These are phyloP conservation scores for Mythimna loreyi DNA, from an alignment of 2,888 invertebrate genomes.

Conservation along the genomic window DNA sequence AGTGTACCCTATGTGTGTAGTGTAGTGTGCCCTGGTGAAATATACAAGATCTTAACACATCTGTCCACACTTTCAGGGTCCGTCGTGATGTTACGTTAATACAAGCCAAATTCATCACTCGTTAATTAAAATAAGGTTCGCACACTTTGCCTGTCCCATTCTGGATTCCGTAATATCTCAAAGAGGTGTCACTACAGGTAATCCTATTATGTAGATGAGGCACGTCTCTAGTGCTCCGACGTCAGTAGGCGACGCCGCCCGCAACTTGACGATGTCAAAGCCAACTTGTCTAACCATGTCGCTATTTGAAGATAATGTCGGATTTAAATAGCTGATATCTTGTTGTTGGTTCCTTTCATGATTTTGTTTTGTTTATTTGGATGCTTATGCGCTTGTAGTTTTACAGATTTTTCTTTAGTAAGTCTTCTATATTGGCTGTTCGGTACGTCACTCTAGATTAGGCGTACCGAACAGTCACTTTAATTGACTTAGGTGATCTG, in stretches of 20 bases:
- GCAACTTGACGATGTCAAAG: conserved; percentile 58
- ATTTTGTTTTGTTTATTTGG: not conserved
- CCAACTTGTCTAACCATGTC: conserved; percentile 38
- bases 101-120: conserved; percentile 8
- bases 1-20: no score
- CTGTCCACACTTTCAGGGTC: not conserved
- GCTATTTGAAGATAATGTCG: conserved; percentile 35
- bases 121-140: conserved; percentile 41
- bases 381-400: no score
- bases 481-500: no score
- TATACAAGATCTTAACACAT: not conserved
- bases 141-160: conserved; percentile 37
- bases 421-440: no score
- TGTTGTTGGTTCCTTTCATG: conserved; percentile 9
- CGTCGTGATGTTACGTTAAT: not conserved
- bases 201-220: conserved; percentile 62
- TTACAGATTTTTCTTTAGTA: no score
- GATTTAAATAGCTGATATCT: conserved; percentile 45
- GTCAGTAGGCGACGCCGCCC: conserved; percentile 18
- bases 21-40: no score
- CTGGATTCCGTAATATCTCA: conserved; percentile 59
- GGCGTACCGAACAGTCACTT: no score
- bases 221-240: conserved; percentile 37
- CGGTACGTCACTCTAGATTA: no score
- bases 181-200: conserved; percentile 55